Base-by-base conservation (phyloP, 2,888 invertebrate species). In the Euclidia mi region DNA sequence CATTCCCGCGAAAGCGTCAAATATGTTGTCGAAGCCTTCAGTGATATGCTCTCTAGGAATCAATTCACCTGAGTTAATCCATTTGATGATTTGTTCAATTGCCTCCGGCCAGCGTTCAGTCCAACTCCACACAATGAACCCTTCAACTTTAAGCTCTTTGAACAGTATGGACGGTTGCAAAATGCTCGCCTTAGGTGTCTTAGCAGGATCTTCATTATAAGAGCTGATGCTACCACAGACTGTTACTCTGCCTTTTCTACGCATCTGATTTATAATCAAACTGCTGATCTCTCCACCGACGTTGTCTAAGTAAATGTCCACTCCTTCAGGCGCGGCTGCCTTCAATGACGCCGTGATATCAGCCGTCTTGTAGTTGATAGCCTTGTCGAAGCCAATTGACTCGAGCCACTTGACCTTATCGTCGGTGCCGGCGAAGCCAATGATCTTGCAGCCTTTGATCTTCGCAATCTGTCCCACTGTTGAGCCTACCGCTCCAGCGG, bases 401-500 rank as follows among this genome's bases (percentile, higher is more conserved):
- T 92, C 95, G 3, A 97, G 84, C 96, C 96, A 97, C 62, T 95
- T 85, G 31, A 96, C 96, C 87, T 98, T 97, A 4, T 95, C 96
- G 56, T 97, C 96, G 0, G 96, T 94, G 3, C 97, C 97, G 9
- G 96, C 95, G 72, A 96, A 96, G 0, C 97, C 97, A 63, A 97
- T 96, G 0, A 97, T 90, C 65, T 50, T 84, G 61, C 88, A 89
- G 63, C 95, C 96, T 86, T 96, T 96, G 18, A 97, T 95, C 85
- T 97, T 97, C 0, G 96, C 97, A 45, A 97, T 96, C 87, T 97
- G 97, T 1, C 97, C 97, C 0, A 96, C 97, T 9, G 96, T 79
- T 49, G 95, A 96, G 1, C 97, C 97, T 0, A 97, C 97, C 1
- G 97, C 97, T 1, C 97, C 97, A 0, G 96, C 97, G 1, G 97